Percentiles rank a stretch among this genome's conserved stretches.
Evolutionary conservation across 2,888 invertebrate genomes (phyloP).

Genomic region (Gisinianus flammeolus): DNA sequence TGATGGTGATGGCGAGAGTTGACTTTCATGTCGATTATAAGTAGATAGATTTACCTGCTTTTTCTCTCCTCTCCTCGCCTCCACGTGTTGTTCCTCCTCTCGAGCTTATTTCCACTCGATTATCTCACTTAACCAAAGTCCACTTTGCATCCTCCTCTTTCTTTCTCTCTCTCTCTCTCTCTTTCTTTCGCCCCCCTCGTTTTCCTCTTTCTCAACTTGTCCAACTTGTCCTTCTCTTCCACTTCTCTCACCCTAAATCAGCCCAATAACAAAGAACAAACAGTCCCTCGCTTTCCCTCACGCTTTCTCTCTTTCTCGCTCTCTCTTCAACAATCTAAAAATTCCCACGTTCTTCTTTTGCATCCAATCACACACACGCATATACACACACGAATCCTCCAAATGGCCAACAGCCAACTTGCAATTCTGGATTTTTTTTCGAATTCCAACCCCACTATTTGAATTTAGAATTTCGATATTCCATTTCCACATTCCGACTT

Average conservation of each 20-base stretch:
- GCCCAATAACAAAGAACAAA: background rate
- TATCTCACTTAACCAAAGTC: background rate
- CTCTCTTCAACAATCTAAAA: background rate
- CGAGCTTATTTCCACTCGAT: slow-evolving; percentile 4
- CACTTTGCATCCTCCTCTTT: background rate
- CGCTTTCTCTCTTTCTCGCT: background rate
- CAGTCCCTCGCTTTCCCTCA: background rate
- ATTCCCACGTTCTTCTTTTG: background rate
- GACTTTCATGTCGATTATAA: background rate
- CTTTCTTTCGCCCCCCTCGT: background rate
- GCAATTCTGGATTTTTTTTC: no score
- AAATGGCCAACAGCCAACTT: no score
- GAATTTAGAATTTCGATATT: no score
- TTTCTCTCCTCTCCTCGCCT: background rate
- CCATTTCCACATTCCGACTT: no score
- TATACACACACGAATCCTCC: no score
- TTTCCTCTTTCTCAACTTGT: background rate
- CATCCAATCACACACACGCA: no score
- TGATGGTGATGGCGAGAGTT: background rate
- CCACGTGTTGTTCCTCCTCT: background rate
- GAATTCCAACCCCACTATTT: no score
- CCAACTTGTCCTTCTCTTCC: background rate
- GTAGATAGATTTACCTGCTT: background rate
- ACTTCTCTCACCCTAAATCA: slow-evolving; percentile 8
- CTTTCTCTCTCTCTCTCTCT: background rate